Evolutionary conservation across 2,113 vertebrate genomes (phyloP).

Genomic region (Scolopax mira): DNA sequence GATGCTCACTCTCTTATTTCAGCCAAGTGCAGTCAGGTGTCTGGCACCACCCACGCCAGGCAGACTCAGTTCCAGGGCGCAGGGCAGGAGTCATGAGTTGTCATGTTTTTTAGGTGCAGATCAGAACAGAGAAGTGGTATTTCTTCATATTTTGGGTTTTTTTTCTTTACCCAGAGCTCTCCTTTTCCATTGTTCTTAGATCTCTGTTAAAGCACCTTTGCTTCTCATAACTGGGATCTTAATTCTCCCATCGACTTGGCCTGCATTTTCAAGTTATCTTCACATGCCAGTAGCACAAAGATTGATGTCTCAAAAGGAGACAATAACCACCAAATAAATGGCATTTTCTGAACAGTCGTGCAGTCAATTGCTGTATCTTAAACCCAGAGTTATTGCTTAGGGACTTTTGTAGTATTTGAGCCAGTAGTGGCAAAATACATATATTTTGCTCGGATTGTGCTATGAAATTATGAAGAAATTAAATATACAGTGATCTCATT

Average conservation of each 20-base stretch:
- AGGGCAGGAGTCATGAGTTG: neutral
- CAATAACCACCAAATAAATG: neutral
- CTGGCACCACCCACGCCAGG: rapidly evolving
- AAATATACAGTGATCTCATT: neutral
- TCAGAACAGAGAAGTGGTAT: neutral
- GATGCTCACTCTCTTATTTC: neutral
- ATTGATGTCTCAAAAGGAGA: neutral
- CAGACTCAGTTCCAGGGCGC: neutral
- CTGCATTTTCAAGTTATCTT: neutral
- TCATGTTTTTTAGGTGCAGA: neutral
- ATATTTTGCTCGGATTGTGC: neutral
- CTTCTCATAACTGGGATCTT: neutral
- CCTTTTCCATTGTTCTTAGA: neutral
- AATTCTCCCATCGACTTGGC: neutral
- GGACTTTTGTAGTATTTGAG: neutral
- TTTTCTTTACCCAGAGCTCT: neutral
- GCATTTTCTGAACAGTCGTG: neutral
- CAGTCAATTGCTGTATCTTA: neutral
- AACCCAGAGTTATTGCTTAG: neutral
- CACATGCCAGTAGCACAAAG: neutral
- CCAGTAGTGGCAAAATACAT: neutral
- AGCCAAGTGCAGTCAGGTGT: neutral
- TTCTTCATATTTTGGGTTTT: neutral
- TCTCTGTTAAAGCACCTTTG: neutral
- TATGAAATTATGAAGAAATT: neutral